Evolutionary conservation across 2,888 invertebrate species (phyloP).

Genomic region (Scaptomyza reducta): DNA sequence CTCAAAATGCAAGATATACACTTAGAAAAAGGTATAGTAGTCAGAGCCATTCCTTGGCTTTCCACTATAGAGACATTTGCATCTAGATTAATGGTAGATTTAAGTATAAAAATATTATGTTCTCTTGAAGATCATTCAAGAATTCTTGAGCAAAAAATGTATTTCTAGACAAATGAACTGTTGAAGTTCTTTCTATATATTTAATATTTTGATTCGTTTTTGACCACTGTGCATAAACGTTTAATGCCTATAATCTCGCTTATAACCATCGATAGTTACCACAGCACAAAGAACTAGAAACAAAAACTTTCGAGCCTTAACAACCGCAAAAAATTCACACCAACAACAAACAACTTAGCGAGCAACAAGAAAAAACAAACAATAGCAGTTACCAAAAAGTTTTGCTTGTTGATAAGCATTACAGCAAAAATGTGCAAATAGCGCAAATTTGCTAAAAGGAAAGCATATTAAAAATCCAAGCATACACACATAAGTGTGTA

Average conservation of each 20-base stretch:
- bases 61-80: no score
- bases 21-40: no score
- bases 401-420: constrained; percentile 44
- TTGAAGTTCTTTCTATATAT: no score
- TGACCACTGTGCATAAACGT: constrained; percentile 38
- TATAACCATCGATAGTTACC: constrained; percentile 42
- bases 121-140: neutral
- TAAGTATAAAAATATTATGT: no score
- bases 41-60: no score
- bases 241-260: constrained; percentile 48
- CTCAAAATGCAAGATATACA: neutral
- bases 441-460: constrained; percentile 18
- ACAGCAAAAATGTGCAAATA: constrained; percentile 24
- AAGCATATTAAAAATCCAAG: constrained; percentile 25
- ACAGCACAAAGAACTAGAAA: constrained; percentile 21
- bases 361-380: constrained; percentile 23
- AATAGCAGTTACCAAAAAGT: constrained; percentile 22
- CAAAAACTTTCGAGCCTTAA: constrained; percentile 60
- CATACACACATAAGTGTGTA: constrained; percentile 33
- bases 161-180: no score
- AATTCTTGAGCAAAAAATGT: no score
- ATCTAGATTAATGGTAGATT: no score
- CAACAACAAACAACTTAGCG: constrained; percentile 24
- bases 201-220: neutral
- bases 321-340: constrained; percentile 79